These are phyloP conservation scores for Oreochromis aureus DNA, from an alignment of 2,113 vertebrate genomes.

Conservation along the genomic window DNA sequence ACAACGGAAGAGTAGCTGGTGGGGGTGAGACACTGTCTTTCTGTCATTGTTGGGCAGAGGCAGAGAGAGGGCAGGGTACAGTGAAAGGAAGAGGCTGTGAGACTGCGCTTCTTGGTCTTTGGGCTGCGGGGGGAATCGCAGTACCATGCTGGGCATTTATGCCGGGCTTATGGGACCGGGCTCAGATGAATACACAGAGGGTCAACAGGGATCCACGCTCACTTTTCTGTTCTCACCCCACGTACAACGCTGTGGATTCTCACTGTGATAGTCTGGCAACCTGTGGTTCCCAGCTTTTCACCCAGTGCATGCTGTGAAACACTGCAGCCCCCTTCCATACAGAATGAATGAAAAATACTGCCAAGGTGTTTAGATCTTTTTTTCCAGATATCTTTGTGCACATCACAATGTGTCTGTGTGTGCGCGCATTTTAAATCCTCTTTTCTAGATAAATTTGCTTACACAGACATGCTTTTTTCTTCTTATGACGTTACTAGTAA, in stretches of 20 bases:
- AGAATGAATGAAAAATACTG: not conserved
- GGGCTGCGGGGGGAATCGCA: slow-evolving; percentile 25
- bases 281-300: slow-evolving; percentile 18
- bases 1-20: slow-evolving; percentile 17
- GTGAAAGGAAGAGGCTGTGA: slow-evolving; percentile 51
- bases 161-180: slow-evolving; percentile 38
- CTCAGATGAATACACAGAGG: slow-evolving; percentile 41
- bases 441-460: not conserved
- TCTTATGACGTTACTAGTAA: not conserved
- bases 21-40: slow-evolving; percentile 25
- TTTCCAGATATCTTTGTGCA: not conserved
- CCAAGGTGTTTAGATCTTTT: not conserved
- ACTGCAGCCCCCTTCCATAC: not conserved
- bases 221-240: slow-evolving; percentile 46
- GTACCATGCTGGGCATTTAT: slow-evolving; percentile 63
- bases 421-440: rapidly evolving
- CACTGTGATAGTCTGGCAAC: slow-evolving; percentile 16
- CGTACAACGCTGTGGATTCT: not conserved
- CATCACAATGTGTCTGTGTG: not conserved
- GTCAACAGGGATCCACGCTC: slow-evolving; percentile 50
- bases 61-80: slow-evolving; percentile 21
- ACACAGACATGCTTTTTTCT: not conserved
- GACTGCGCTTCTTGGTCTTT: slow-evolving; percentile 37
- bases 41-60: not conserved
- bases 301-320: slow-evolving; percentile 9